Conservation (phyloP, 2,888 invertebrate genomes). For the Phaonia tiefii region DNA sequence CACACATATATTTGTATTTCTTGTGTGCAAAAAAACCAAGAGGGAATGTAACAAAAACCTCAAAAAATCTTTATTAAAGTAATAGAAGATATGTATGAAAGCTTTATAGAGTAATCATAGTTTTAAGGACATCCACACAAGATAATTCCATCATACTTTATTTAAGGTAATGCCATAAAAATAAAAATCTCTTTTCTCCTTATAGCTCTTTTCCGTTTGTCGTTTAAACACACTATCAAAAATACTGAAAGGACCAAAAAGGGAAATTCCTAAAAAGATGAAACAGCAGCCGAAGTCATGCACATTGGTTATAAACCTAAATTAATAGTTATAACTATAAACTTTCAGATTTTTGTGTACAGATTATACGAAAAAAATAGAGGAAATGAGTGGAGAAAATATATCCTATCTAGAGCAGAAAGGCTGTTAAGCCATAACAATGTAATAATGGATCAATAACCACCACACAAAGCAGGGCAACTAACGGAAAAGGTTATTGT, state of each 20-base stretch:
- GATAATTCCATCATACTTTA: conserved; percentile 55
- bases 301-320: conserved; percentile 46
- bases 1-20: too few relatives aligned
- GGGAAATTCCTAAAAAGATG: not conserved
- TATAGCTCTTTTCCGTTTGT: not conserved
- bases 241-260: too few relatives aligned
- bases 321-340: conserved; percentile 55
- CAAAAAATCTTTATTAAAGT: conserved; percentile 8
- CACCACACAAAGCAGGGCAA: conserved; percentile 22
- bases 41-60: not conserved
- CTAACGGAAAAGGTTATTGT: not conserved
- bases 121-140: conserved; percentile 32
- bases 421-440: conserved; percentile 1
- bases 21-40: too few relatives aligned
- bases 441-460: conserved; percentile 43
- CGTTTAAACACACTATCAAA: not conserved
- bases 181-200: conserved; percentile 2
- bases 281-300: conserved; percentile 47
- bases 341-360: conserved; percentile 49
- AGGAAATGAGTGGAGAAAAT: conserved; percentile 16
- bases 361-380: conserved; percentile 46
- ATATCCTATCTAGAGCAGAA: not conserved
- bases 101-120: conserved; percentile 31
- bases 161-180: conserved; percentile 55
- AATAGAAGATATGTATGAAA: not conserved